Base-by-base conservation (phyloP, 2,797 vertebrate species). In the Sebastes cheni region DNA sequence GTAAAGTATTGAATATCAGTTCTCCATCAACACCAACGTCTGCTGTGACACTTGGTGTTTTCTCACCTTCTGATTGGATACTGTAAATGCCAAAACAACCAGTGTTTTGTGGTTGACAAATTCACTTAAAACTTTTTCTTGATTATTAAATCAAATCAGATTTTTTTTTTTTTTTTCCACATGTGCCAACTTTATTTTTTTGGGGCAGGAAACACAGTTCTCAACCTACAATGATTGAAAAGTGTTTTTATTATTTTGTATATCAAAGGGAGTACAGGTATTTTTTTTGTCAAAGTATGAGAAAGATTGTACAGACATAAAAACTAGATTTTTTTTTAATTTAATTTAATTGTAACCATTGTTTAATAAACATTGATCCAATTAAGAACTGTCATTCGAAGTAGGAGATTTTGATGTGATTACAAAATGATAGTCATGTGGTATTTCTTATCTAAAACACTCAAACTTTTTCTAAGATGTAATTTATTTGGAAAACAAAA, bases 151-250 rank as follows among this genome's bases (percentile, higher is more conserved):
- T 75, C 59, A 52, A 42, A 30, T 60, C n/a, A 5, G 22, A 22
- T 42, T 42, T 42, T 42, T 14, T 42, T 3, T 39, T 60, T 60
- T 36, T 52, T 23, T 7, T 76, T 25, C 61, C 42, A 34, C 46
- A 72, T 70, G 91, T 93, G 93, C 91, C 93, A 94, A 89, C n/a
- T 66, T 72, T 85, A 0, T 65, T 71, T 73, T 79, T 50, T 46
- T 67, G 9, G 12, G 16, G 23, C 4, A 9, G 22, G 46, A 62
- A 73, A 71, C 9, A 66, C 59, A 72, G 55, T 72, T 75, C 66
- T 82, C 79, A 62, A 14, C 29, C 25, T 61, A 82, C 36, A 61
- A 29, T 70, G 29, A 81, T 3, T 20, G 9, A 66, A 64, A 46
- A 68, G 2, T 32, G 3, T 70, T 8, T 79, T 60, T 55, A 61